phyloP scores from a whole-genome alignment of 2,113 vertebrate genomes.

The Fregata magnificens region DNA sequence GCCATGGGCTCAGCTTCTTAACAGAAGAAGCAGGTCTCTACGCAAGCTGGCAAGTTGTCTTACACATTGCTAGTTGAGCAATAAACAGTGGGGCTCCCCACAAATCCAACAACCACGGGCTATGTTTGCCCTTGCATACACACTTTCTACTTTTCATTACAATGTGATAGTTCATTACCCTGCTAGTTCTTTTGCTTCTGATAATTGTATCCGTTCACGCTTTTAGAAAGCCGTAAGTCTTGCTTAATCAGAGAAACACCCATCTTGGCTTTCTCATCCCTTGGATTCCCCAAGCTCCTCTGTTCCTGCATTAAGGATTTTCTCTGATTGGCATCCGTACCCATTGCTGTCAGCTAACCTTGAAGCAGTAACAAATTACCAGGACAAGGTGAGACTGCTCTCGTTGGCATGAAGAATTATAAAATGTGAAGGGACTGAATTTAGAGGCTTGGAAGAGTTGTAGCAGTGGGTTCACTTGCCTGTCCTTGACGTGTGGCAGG shows the following conservation, averaged over 20 bases:
- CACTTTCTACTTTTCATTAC: not conserved
- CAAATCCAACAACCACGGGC: not conserved
- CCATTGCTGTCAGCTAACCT: not conserved
- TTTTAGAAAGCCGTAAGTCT: not conserved
- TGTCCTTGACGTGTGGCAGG: not conserved
- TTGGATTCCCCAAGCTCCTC: not conserved
- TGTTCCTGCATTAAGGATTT: not conserved
- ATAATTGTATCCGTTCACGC: not conserved
- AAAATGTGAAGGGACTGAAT: not conserved
- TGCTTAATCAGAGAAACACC: not conserved
- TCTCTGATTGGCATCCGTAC: not conserved
- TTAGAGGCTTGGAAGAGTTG: not conserved
- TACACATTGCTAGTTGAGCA: not conserved
- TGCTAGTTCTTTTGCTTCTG: not conserved
- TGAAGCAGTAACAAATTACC: not conserved
- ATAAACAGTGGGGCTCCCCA: not conserved
- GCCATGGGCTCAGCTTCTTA: not conserved
- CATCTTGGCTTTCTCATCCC: not conserved
- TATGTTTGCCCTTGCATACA: not conserved
- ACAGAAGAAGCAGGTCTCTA: not conserved
- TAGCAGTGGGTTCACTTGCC: not conserved
- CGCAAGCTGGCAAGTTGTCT: not conserved
- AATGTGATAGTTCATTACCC: not conserved
- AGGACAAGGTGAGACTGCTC: not conserved
- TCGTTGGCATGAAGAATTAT: not conserved